Conservation (phyloP, 2,113 vertebrate genomes). For the Chamaetylas fuelleborni region DNA sequence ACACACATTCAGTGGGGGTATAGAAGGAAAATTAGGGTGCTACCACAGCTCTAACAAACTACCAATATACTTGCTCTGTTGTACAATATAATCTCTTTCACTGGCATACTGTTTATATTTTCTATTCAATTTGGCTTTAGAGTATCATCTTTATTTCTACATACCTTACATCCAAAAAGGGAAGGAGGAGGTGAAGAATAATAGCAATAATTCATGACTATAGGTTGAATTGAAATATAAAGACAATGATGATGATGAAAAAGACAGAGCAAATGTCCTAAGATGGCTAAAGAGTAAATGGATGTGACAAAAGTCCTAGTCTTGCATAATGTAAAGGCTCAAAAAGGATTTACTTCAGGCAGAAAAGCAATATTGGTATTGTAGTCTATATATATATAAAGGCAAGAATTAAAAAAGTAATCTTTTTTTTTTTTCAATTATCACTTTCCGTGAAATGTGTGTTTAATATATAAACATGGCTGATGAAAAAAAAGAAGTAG, state of each 20-base stretch:
- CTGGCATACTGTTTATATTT: neutral
- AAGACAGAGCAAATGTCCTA: neutral
- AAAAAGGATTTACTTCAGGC: neutral
- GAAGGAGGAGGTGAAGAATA: neutral
- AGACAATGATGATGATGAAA: neutral
- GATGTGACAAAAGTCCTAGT: neutral
- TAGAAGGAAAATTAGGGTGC: neutral
- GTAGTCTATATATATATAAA: neutral
- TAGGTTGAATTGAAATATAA: neutral
- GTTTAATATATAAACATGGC: neutral
- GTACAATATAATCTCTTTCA: neutral
- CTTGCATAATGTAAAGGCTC: neutral
- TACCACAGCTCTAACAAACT: neutral
- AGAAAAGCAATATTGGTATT: neutral
- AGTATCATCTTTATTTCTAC: neutral
- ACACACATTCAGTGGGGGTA: rapidly evolving
- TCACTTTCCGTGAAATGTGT: neutral
- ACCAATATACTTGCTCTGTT: neutral
- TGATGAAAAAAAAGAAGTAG: neutral
- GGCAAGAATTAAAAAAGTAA: neutral
- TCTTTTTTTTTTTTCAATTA: neutral
- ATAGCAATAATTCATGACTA: neutral
- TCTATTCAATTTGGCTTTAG: neutral
- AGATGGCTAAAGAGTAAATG: neutral
- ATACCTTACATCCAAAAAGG: rapidly evolving